Base-by-base conservation (phyloP, 2,888 invertebrate species). In the Apeira syringaria region DNA sequence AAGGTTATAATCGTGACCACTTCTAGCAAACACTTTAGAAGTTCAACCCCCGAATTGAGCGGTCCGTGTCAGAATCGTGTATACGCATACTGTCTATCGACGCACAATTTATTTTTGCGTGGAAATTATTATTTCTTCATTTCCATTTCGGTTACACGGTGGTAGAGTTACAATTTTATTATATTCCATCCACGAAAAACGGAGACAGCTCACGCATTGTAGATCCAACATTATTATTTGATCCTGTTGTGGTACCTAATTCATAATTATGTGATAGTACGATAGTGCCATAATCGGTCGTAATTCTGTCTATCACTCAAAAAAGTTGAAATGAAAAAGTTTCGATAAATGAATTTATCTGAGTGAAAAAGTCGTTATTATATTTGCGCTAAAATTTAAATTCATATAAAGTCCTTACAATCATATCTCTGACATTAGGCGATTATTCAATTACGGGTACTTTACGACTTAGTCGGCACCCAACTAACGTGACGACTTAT, bases 1-100 rank as follows among this genome's bases (percentile, higher is more conserved):
- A 60, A 64, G 59, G 68, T 74, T 78, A 75, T 83, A 82, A 86
- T 82, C 85, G 85, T 74, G 79, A 80, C 79, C 86, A 87, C 88
- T 89, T 84, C 81, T 85, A 75, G 68, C 72, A 71, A 85, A 89
- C 89, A 89, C 88, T 89, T 86, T 81, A 72, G 72, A 76, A 80
- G 72, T 84, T 79, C 63, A 46, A 64, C 75, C 77, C 79, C 82
- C 76, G 80, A 84, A 88, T 88, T 83, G 86, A 87, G 87, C 86
- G 86, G 76, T 86, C 74, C 80, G 81, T 78, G 84, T 81, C 77
- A 78, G 75, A 82, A 73, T 75, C 80, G 76, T 79, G 67, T 72
- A 64, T 67, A 71, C 45, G 61, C 62, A 63, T 64, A 70, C n/a
- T n/a, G n/a, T 61, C 63, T 76, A 80, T 78, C 74, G 77, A 76